Base-by-base conservation (phyloP, 2,113 vertebrate genomes). In the Monopterus albus region DNA sequence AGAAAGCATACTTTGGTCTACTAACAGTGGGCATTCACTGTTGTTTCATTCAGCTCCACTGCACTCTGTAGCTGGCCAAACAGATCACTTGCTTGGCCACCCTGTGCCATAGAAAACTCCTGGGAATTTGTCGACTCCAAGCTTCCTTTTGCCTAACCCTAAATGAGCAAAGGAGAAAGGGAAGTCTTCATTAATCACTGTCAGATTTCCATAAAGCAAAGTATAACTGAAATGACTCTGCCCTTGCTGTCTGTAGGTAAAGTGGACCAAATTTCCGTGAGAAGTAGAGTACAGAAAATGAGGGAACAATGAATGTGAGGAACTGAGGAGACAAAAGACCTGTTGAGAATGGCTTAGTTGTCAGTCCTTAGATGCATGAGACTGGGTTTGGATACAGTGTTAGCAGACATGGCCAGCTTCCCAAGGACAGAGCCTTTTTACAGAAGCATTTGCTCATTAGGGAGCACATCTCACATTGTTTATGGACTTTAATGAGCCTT, bases 401-500 rank as follows among this genome's bases (percentile, higher is more conserved):
- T 45, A 45, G 76, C 81, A 81, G 84, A 78, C 82, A 83, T 84
- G 90, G 89, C 81, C 57, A 65, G 83, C 73, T 90, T 91, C 83
- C 87, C 87, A 81, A 90, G 87, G 88, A 91, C 91, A 88, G 88
- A 87, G 71, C 63, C 72, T 79, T 73, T 89, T 86, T 66, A 65
- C 84, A 71, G 70, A 84, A 80, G 82, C 55, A 38, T 75, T 69
- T 61, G 79, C 92, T 93, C 89, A 93, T 93, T 93, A 93, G 84
- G 82, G 87, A 83, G 82, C 55, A 73, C 76, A 66, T 81, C 78
- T 88, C 75, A 43, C 78, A 88, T 91, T 93, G 92, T 93, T 90
- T 88, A 84, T 72, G 65, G 78, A 78, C 84, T 79, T 84, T 93
- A 94, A 94, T 93, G 92, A 93, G 92, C 71, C 63, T 73, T 64